Base-by-base conservation (phyloP, 2,888 invertebrate genomes). In the Xestia xanthographa region DNA sequence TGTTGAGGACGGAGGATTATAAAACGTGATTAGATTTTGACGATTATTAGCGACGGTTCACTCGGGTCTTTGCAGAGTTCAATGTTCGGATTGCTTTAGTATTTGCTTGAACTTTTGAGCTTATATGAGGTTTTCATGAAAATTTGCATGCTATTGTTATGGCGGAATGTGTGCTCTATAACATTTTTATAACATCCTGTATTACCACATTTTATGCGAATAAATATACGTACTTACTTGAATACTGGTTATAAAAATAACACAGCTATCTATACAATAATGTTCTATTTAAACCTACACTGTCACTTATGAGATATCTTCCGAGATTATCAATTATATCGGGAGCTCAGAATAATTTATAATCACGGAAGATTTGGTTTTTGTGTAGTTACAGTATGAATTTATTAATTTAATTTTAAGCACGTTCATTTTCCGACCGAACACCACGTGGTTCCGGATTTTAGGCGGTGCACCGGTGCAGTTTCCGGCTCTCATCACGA, bases 21-120 rank as follows among this genome's bases (percentile, higher is more conserved):
- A 14, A 50, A 17, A 58, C 38, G 45, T 63, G 79, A 67, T 70
- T 65, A n/a, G 38, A 29, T 29, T 76, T 68, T 48, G 26, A 58
- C 63, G 17, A 14, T 43, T 62, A 17, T 68, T 38, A 9, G 11
- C 14, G 22, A 74, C 29, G 20, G 3, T 73, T 48, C 34, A 22
- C 17, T 20, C 0, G 2, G 17, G 20, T 34, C 6, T 65, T 72
- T 53, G 29, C 5, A 22, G 29, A 29, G 11, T 43, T 62, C 0
- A 17, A 14, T 50, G 14, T 45, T 65, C 22, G 12, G 9, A 29
- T 41, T 45, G 11, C 6, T 48, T 68, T 69, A 26, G 2, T 41
- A 12, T 73, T 14, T 17, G 2, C 2, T 22, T 34, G 6, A 41
- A 62, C 0, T 43, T 41, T 14, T 62, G 20, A 14, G 3, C 4